Base-by-base conservation (phyloP, 2,113 vertebrate genomes). In the Rissa tridactyla region DNA sequence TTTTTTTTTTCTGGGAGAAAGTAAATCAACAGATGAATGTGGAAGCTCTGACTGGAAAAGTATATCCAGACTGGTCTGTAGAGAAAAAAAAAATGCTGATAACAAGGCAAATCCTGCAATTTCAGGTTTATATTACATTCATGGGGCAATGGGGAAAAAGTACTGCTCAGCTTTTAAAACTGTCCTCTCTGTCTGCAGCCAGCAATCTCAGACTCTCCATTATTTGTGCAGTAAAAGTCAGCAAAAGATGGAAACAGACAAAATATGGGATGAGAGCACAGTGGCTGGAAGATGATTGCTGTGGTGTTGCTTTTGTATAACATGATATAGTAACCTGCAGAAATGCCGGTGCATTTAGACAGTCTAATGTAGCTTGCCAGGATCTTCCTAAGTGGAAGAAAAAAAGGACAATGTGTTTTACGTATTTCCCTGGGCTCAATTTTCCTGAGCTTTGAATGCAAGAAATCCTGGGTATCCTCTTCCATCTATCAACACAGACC, bases 261-360 rank as follows among this genome's bases (percentile, higher is more conserved):
- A 97, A 97, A 97, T 96, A 95, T 90, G 89, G 97, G 94, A 97
- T 95, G 94, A 92, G 94, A 95, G 81, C 0, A n/a, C 77, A 36
- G 84, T 2, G 80, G 62, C 84, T 87, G 86, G 36, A 65, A 82
- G 91, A 88, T 95, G 96, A 95, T 96, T 97, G 94, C 97, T 97
- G 84, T 65, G 84, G 3, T 95, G 95, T 62, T 94, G 84, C 70
- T 92, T 13, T 40, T 57, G 42, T 64, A 62, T 14, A 51, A 73
- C 6, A 26, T 47, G 92, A 94, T 77, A 18, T 70, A 95, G 86
- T 46, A 87, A 91, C 73, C 77, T 46, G 22, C 40, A 91, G 93
- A 91, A 91, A 52, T 3, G 36, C 80, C 13, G 65, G 61, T 76
- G 88, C 73, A 69, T 57, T 87, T 65, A 81, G 90, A 86, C 72